Evolutionary conservation across 1,140 invertebrate species (phyloP), one percentile per base, ranked within the genome.

Genomic region (Eciton burchellii): DNA sequence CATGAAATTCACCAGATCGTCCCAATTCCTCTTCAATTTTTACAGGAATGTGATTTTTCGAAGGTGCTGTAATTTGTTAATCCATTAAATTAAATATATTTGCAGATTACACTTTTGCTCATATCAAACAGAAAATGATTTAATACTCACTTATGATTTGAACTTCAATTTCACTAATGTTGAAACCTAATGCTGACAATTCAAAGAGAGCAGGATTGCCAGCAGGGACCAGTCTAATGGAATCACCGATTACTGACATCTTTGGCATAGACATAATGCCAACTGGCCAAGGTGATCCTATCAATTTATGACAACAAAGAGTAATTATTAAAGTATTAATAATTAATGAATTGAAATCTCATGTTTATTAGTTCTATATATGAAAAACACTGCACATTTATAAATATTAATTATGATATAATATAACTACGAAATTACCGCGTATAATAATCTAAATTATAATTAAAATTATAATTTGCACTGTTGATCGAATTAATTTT

Each of bases 261-360:
- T 96, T 95, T 92, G 96, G 94, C 92, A 95, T 92, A 86, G 96
- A 95, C 96, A 97, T 97, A 89, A 98, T 97, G 92, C 96, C 96
- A 89, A 98, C 97, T 94, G 96, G 96, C 97, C 97, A 98, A 92
- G 97, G 97, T 95, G 97, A 98, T 89, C 97, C 97, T 98, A 94
- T 19, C 94, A 94, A 84, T 68, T 72, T 35, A 4, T 29, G 60
- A 83, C 77, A 26, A 47, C 2, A 49, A 4, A 1, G 35, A 2
- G 6, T 6, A 35, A 35, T 35, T 35, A 35, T 35, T 35, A 35
- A 35, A 35, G 35, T 35, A 35, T 6, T 6, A 35, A 35, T 35
- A 35, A 35, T 35, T 35, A 35, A 35, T 35, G 6, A 35, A 35
- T 6, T 35, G 6, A 35, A 35, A 35, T 35, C 35, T 6, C 6